Evolutionary conservation across 2,888 invertebrate genomes (phyloP), one percentile per base, ranked within the genome.

Genomic region (Leucophenga maculata): DNA sequence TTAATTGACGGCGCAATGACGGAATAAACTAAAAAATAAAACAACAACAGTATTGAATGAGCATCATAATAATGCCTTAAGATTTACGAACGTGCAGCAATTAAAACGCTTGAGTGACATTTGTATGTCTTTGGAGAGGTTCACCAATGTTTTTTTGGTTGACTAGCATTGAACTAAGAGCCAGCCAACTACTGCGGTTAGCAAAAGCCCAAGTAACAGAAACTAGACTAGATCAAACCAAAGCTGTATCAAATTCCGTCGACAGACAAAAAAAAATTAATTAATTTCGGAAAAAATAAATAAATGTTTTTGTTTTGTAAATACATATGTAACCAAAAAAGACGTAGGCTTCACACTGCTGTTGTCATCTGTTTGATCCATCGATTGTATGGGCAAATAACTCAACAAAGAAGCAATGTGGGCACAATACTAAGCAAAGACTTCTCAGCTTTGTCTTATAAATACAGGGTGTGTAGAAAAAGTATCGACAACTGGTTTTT

Each of bases 111-210:
- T 39, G 39, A 39, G 39, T 39, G 39, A 39, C 39, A 39, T 11
- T 39, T 39, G 11, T 39, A 11, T 39, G 39, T 39, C 39, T 39
- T 6, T 39, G 39, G 11, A 39, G 9, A 39, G 39, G 8, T 39
- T 39, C 39, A 26, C 26, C 26, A 39, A 39, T n/a, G 39, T 39
- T 9, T 4, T 39, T 39, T 39, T 6, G 39, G 8, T 39, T 39
- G 54, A 67, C 62, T 68, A 76, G 76, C 79, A 72, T 75, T 70
- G 46, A 70, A 72, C 65, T 52, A 54, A 69, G 67, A 75, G 69
- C 70, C 6, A 68, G n/a, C n/a, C n/a, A n/a, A n/a, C n/a, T n/a
- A 57, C 69, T 70, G 67, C 74, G 71, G 60, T 75, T 72, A 78
- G 67, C 60, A 57, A 14, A 13, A 48, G 46, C 6, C 64, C 20